These are phyloP conservation scores for Trogon melanurus DNA, from an alignment of 2,113 vertebrate species.

Conservation along the genomic window DNA sequence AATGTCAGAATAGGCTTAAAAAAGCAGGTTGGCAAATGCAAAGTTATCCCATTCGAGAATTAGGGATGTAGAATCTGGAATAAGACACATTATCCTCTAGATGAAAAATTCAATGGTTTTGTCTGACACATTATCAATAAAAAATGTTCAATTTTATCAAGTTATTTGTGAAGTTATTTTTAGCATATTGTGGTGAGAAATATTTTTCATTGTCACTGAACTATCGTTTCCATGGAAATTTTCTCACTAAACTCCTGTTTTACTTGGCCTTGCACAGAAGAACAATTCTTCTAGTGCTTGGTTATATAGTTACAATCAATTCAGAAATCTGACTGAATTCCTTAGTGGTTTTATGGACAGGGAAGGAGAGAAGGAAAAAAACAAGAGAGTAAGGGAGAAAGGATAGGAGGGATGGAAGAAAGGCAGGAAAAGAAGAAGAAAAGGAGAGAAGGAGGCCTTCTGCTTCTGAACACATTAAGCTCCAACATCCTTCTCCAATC, in stretches of 20 bases:
- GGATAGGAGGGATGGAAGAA: neutral
- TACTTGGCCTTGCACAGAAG: neutral
- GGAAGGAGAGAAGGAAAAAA: neutral
- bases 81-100: neutral
- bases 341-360: neutral
- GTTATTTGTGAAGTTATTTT: constrained; percentile 48
- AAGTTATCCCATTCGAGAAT: neutral
- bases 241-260: constrained; percentile 16
- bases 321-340: neutral
- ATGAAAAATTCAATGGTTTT: neutral
- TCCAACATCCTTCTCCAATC: neutral
- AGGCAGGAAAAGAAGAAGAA: neutral
- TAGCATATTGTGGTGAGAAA: neutral
- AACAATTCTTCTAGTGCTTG: neutral
- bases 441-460: neutral
- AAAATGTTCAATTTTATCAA: neutral
- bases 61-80: neutral
- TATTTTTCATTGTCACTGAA: constrained; percentile 30
- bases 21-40: neutral
- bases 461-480: neutral
- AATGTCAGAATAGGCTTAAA: neutral
- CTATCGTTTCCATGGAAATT: constrained; percentile 63
- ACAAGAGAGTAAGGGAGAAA: neutral
- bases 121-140: neutral
- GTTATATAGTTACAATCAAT: neutral